Evolutionary conservation across 2,888 invertebrate species (phyloP).

Genomic region (Himalopsyche tibetana): DNA sequence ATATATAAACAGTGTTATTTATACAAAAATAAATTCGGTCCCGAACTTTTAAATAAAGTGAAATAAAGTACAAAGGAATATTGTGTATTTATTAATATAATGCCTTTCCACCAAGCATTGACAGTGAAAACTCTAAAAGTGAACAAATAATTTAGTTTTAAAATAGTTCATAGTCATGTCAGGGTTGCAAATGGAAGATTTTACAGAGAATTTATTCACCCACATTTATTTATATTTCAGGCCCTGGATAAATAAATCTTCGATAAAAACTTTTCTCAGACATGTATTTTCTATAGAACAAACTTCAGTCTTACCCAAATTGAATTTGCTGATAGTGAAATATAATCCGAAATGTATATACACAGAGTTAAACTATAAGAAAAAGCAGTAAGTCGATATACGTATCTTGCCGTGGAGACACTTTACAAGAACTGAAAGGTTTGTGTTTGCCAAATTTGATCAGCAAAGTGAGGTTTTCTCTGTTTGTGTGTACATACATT

Average conservation of each 20-base stretch:
- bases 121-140: too few species aligned
- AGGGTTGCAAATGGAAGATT: too few species aligned
- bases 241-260: background rate
- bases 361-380: background rate
- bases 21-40: too few species aligned
- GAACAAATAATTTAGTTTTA: too few species aligned
- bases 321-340: conserved; percentile 34
- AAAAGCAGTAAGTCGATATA: background rate
- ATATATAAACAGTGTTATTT: too few species aligned
- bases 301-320: conserved; percentile 17
- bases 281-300: background rate
- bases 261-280: background rate
- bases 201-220: too few species aligned
- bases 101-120: too few species aligned
- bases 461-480: conserved; percentile 28
- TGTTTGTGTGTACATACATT: background rate
- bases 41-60: too few species aligned
- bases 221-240: too few species aligned
- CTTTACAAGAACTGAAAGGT: conserved; percentile 34
- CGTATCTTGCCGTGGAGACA: conserved; percentile 3
- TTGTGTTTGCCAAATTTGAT: conserved; percentile 30
- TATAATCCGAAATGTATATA: conserved; percentile 23
- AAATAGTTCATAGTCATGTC: too few species aligned
- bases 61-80: too few species aligned
- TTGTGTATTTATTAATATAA: too few species aligned